Evolutionary conservation across 1,140 invertebrate species (phyloP).

Genomic region (Chymomyza costata): DNA sequence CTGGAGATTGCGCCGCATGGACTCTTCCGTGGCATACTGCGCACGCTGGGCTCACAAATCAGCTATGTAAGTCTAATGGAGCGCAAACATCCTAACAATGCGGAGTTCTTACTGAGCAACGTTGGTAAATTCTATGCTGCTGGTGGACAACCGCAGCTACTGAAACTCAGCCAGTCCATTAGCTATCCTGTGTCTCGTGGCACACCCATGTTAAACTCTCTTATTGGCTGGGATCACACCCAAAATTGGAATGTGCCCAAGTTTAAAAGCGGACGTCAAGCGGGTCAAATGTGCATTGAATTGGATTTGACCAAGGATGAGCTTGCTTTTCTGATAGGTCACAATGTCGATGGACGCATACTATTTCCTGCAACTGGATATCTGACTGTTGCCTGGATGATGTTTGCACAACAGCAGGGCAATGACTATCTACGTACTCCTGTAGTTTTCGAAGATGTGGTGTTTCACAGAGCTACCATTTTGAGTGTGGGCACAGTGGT

Average conservation of each 20-base stretch:
- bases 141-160: conserved; percentile 85
- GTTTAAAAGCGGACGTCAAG: conserved; percentile 77
- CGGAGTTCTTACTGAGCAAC: conserved; percentile 81
- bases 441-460: conserved; percentile 90
- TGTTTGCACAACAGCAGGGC: conserved; percentile 89
- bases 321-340: conserved; percentile 88
- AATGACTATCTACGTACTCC: conserved; percentile 86
- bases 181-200: conserved; percentile 89
- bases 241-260: conserved; percentile 85
- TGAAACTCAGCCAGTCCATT: conserved; percentile 80
- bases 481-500: conserved; percentile 87
- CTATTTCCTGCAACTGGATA: conserved; percentile 99
- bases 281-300: conserved; percentile 85
- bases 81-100: conserved; percentile 81
- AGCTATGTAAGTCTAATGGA: conserved; percentile 88
- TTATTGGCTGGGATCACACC: conserved; percentile 94
- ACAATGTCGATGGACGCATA: conserved; percentile 94
- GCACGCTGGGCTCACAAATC: conserved; percentile 81
- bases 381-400: conserved; percentile 93
- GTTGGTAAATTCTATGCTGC: conserved; percentile 88
- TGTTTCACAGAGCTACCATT: conserved; percentile 94
- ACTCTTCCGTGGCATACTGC: conserved; percentile 89
- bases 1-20: conserved; percentile 96
- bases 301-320: conserved; percentile 85
- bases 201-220: conserved; percentile 89